Percentiles rank a stretch among this genome's conserved stretches.
phyloP scores from a whole-genome alignment of 2,113 vertebrate species.

The Cacatua alba region DNA sequence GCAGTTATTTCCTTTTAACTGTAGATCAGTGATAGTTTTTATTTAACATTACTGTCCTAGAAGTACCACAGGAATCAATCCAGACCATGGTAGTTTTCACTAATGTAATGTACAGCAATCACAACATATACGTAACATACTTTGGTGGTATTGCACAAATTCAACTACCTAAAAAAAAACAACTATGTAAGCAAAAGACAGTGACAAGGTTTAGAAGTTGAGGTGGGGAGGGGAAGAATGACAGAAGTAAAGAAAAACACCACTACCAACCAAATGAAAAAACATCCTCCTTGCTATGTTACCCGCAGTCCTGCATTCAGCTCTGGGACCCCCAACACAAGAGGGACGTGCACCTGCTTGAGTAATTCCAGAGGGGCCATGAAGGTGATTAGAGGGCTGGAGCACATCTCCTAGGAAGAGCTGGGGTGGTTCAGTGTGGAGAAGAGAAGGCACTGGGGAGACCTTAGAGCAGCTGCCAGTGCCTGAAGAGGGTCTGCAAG shows the following conservation, averaged over 20 bases:
- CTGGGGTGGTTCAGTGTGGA: not conserved
- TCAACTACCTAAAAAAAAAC: not conserved
- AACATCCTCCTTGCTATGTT: not conserved
- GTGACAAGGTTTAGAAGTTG: not conserved
- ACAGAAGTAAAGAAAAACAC: too few relatives aligned
- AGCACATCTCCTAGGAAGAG: not conserved
- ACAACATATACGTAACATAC: accelerated
- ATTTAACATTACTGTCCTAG: not conserved
- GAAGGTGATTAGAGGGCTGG: not conserved
- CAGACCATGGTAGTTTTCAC: not conserved
- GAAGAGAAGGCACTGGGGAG: not conserved
- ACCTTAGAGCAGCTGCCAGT: not conserved
- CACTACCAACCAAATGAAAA: not conserved
- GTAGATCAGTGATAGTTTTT: not conserved
- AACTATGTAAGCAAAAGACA: not conserved
- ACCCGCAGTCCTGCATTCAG: not conserved
- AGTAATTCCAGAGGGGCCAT: not conserved
- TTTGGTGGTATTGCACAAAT: not conserved
- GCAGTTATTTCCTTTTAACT: not conserved
- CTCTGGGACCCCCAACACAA: not conserved
- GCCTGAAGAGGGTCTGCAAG: not conserved
- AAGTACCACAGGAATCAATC: not conserved
- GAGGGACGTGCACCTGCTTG: not conserved
- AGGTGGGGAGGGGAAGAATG: accelerated
- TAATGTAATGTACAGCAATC: not conserved